Base-by-base conservation (phyloP, 2,888 invertebrate genomes). In the Tachina grossa region DNA sequence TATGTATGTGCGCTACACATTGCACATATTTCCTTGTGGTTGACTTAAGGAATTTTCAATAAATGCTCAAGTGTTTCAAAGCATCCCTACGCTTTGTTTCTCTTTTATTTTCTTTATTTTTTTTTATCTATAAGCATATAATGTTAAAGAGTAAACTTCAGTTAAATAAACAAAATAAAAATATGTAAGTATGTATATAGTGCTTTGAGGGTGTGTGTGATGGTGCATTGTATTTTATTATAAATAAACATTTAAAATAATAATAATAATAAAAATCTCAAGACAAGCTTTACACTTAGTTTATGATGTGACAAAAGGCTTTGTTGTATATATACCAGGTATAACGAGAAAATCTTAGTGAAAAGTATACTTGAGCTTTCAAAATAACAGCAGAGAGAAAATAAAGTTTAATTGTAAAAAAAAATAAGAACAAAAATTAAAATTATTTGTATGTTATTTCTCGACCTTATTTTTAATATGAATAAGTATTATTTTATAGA, bases 31-130 rank as follows among this genome's bases (percentile, higher is more conserved):
- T 83, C 49, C 83, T 83, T 83, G 71, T 71, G 79, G 79, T 72
- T 85, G 79, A 83, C 82, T 79, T 75, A 83, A 82, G 85, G 85
- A 83, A 85, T 85, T 85, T 85, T 82, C 83, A 85, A 83, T 83
- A 85, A 85, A 75, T 78, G 83, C 59, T 83, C 31, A 83, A 83
- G 66, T 77, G 78, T 74, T 68, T 83, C 72, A 78, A 68, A 16
- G 59, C 68, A 49, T 53, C 47, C 39, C 47, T 47, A 8, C 16
- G 6, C 11, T 71, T 65, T 47, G 9, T 43, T 8, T 71, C 71
- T 43, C 31, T 43, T 6, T 14, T 22, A 22, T 13, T 19, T 19
- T 0, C 14, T 39, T 43, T 61, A 14, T 16, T 31, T 8, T 51
- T 51, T 57, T 31, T 10, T 55, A 0, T 10, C 8, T 31, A 43